These are phyloP conservation scores for Rhinella marina DNA, from an alignment of 2,797 vertebrate species.

Conservation along the genomic window DNA sequence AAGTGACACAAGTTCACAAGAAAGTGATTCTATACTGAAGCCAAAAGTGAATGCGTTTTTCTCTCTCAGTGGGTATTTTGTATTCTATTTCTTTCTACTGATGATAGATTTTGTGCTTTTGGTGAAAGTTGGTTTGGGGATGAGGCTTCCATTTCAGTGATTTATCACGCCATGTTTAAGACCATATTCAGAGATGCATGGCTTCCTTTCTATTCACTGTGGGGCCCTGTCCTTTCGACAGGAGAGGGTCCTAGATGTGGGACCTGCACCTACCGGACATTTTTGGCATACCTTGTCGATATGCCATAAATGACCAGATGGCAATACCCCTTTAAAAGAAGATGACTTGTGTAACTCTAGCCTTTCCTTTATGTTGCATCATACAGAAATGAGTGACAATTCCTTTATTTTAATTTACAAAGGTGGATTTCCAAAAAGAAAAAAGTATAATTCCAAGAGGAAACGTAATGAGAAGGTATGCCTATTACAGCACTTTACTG, in stretches of 20 bases:
- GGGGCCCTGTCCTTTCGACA: too few species aligned
- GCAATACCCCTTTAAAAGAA: not conserved
- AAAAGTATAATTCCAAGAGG: not conserved
- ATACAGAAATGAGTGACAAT: too few species aligned
- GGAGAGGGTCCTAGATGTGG: too few species aligned
- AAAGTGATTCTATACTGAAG: not conserved
- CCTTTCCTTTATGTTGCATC: not conserved
- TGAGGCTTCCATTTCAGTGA: not conserved
- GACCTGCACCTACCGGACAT: too few species aligned
- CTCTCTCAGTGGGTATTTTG: not conserved
- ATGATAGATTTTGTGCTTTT: not conserved
- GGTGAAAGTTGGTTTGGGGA: not conserved
- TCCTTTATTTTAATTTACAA: not conserved
- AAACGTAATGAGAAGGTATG: not conserved
- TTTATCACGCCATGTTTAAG: not conserved
- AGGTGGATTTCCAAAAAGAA: slow-evolving; percentile 1
- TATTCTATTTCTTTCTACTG: not conserved
- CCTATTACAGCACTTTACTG: not conserved
- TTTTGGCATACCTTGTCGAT: too few species aligned
- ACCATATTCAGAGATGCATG: not conserved
- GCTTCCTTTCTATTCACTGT: too few species aligned
- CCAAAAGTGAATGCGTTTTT: not conserved
- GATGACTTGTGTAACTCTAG: too few species aligned
- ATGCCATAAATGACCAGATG: too few species aligned
- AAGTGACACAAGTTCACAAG: not conserved